Base-by-base conservation (phyloP, 2,797 vertebrate genomes). In the Sitta carolinensis region DNA sequence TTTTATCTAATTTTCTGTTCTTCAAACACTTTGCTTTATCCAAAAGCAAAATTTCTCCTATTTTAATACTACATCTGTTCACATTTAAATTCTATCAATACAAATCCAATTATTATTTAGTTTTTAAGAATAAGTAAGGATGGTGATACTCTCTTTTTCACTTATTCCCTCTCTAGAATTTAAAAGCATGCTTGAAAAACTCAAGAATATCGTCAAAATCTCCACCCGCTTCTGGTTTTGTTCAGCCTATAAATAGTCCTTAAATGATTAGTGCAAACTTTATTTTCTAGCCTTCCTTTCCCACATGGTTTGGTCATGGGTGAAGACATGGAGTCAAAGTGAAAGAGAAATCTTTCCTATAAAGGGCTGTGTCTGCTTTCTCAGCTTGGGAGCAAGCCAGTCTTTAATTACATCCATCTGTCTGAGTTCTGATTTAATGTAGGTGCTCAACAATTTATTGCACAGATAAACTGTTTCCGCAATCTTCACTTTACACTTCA, bases 391-490 rank as follows among this genome's bases (percentile, higher is more conserved):
- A 77, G 16, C 43, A 66, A 59, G 85, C 78, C 77, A 84, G 61
- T 62, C 69, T 70, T 89, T 84, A 91, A 89, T 45, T 84, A n/a
- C 43, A 38, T 62, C 48, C 82, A 74, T 84, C 82, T 93, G 51
- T 87, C 88, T 93, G 32, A 84, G 20, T 52, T 89, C 57, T 84
- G 82, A 91, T n/a, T 94, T 91, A 89, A 89, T 54, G n/a, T 57
- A 73, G 38, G 61, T 74, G 40, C 52, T 27, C 58, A 57, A 74
- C 20, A 77, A 87, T 87, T 91, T 81, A 87, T 74, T 77, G 38
- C 74, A 87, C 10, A 61, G 61, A 89, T 69, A 91, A 93, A 89
- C 38, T 47, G 13, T 87, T 91, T 74, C 69, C 0, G 0, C 34
- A 70, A 14, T 77, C 57, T 81, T 89, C 82, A 50, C 69, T 66